Percentiles rank a stretch among this genome's conserved stretches.
These are phyloP conservation scores for Escarpia spicata DNA, from an alignment of 2,888 invertebrate species.

Conservation along the genomic window DNA sequence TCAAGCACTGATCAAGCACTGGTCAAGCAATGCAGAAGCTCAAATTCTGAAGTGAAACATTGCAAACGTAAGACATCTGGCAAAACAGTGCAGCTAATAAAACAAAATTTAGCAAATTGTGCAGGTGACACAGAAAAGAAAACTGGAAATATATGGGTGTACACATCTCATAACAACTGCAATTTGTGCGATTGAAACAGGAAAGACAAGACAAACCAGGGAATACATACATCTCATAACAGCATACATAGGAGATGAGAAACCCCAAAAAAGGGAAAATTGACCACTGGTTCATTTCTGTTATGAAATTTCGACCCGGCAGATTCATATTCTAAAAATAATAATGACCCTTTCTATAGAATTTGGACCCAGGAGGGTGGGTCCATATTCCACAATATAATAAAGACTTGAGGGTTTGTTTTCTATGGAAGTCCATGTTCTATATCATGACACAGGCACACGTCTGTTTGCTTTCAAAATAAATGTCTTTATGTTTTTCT, in stretches of 20 bases:
- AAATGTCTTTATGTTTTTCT: too few species aligned
- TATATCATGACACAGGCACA: too few species aligned
- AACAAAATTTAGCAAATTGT: not conserved
- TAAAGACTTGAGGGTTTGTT: too few species aligned
- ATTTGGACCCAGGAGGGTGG: too few species aligned
- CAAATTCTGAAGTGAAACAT: not conserved
- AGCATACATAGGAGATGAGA: not conserved
- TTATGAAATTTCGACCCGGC: too few species aligned
- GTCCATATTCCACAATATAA: too few species aligned
- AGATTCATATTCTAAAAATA: too few species aligned
- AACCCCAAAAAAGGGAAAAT: not conserved
- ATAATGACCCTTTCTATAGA: too few species aligned
- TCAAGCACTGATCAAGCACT: conserved; percentile 7
- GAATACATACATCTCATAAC: not conserved
- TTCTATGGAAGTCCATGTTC: too few species aligned
- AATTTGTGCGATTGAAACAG: not conserved
- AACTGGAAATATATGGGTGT: not conserved
- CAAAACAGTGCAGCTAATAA: not conserved
- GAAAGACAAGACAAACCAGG: not conserved
- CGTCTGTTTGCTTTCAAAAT: too few species aligned
- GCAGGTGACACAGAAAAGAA: not conserved
- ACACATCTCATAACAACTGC: not conserved
- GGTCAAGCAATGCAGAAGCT: not conserved
- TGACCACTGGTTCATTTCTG: too few species aligned
- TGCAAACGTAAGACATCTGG: not conserved